Conservation (phyloP, 2,113 vertebrate species). For the Gyps fulvus region DNA sequence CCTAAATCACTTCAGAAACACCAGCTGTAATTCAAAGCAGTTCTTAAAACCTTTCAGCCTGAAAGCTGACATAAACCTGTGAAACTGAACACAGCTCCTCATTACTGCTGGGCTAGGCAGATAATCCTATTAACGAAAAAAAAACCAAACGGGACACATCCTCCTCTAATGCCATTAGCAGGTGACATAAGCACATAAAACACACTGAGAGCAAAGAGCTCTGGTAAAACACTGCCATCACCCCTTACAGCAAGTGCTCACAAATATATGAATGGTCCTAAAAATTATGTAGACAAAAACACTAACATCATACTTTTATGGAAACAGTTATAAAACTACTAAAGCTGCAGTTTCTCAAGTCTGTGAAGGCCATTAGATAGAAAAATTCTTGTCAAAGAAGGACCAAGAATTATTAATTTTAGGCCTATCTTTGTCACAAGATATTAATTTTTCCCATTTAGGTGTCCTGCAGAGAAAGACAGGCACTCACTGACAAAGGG, state of each 20-base stretch:
- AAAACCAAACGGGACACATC: background rate
- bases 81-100: background rate
- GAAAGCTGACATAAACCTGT: background rate
- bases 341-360: background rate
- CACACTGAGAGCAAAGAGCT: background rate
- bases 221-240: background rate
- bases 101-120: background rate
- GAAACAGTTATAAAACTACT: background rate
- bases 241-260: background rate
- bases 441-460: too few species aligned
- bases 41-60: background rate
- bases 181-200: background rate
- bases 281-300: background rate
- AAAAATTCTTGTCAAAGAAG: background rate
- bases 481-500: too few species aligned
- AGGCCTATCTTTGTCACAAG: too few species aligned
- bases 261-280: rapidly evolving
- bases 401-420: background rate
- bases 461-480: background rate
- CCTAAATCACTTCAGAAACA: background rate
- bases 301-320: background rate
- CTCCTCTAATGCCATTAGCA: background rate
- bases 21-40: background rate
- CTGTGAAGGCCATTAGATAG: background rate
- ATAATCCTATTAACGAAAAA: background rate